Evolutionary conservation across 2,888 invertebrate species (phyloP).

Genomic region (Tetropium fuscum): DNA sequence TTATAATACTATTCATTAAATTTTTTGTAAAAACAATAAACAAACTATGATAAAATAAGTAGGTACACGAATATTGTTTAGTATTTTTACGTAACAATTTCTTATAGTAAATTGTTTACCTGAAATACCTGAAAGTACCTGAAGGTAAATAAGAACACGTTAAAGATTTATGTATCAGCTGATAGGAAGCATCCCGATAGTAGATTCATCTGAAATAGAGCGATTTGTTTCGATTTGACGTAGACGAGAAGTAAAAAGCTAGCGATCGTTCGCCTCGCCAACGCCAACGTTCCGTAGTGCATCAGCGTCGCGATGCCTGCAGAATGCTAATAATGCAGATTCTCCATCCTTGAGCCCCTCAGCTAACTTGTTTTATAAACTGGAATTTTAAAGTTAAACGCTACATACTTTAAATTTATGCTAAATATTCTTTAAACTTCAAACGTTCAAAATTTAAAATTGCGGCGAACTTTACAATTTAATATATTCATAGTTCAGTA

Average conservation of each 20-base stretch:
- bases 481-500: neutral
- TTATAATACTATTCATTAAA: too few relatives aligned
- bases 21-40: neutral
- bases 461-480: neutral
- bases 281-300: conserved; percentile 37
- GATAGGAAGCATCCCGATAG: conserved; percentile 42
- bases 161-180: conserved; percentile 44
- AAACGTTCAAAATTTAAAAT: neutral
- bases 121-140: too few relatives aligned
- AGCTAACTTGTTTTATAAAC: conserved; percentile 4
- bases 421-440: neutral
- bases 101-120: conserved; percentile 35
- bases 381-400: conserved; percentile 3
- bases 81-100: neutral
- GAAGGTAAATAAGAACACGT: conserved; percentile 44
- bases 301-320: conserved; percentile 31
- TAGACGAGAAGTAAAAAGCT: conserved; percentile 35
- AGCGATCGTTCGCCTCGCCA: conserved; percentile 31
- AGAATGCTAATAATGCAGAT: conserved; percentile 25
- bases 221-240: conserved; percentile 53
- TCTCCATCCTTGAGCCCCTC: neutral
- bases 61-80: neutral
- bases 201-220: conserved; percentile 51
- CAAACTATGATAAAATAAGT: neutral
- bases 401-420: conserved; percentile 1